phyloP scores from a whole-genome alignment of 2,113 vertebrate genomes.

The Chascanopsetta lugubris region DNA sequence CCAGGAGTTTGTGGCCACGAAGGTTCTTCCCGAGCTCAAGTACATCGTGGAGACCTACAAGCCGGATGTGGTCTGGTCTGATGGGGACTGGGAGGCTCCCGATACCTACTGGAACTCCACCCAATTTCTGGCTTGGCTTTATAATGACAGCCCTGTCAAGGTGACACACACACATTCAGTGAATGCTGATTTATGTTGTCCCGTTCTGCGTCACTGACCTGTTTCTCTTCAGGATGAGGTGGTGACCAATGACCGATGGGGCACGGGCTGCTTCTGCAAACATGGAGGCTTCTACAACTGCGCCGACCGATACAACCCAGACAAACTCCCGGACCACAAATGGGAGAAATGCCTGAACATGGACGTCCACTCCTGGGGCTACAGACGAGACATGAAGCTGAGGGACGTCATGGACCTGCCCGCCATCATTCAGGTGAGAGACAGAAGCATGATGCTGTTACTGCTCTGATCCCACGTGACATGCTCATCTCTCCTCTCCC shows the following conservation, averaged over 20 bases:
- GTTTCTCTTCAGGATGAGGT: not conserved
- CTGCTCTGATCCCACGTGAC: not conserved
- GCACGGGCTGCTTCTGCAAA: not conserved
- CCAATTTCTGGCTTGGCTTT: conserved; percentile 89
- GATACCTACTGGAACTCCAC: conserved; percentile 92
- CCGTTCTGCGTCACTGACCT: not conserved
- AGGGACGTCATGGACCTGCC: not conserved
- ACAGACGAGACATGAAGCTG: not conserved
- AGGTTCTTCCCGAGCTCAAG: conserved; percentile 87
- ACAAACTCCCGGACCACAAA: not conserved
- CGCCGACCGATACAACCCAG: not conserved
- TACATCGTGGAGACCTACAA: conserved; percentile 69
- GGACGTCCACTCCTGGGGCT: not conserved
- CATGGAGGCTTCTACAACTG: not conserved
- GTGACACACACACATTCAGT: conserved; percentile 61
- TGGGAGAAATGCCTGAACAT: not conserved
- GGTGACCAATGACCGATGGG: not conserved
- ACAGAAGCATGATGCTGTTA: not conserved
- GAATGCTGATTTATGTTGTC: not conserved
- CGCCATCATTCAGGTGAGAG: not conserved
- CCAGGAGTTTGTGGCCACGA: conserved; percentile 83
- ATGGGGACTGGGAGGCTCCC: conserved; percentile 89
- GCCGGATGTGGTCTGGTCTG: conserved; percentile 92
- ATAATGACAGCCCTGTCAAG: conserved; percentile 90
- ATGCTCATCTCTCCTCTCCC: not conserved